Conservation (phyloP, 2,888 invertebrate species). For the Lithosia quadra region DNA sequence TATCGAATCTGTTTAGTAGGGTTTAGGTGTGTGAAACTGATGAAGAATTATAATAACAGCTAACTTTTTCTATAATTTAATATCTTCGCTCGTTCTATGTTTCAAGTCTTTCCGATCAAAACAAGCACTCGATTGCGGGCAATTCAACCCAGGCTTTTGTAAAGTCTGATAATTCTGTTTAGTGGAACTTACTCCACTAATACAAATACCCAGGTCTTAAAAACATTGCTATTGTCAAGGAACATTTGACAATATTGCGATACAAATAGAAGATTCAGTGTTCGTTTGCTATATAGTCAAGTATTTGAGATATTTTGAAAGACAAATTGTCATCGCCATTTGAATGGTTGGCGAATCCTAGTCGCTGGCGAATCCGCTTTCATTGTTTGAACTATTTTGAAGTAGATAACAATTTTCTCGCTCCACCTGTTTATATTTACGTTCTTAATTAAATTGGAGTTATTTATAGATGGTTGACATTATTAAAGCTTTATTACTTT, state of each 20-base stretch:
- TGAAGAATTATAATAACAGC: too few species aligned
- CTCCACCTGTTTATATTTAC: background rate
- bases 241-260: background rate
- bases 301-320: background rate
- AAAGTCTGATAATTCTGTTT: background rate
- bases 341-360: background rate
- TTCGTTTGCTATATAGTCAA: background rate
- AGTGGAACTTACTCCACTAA: background rate
- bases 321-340: background rate
- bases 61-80: too few species aligned
- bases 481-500: background rate
- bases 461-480: background rate
- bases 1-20: background rate
- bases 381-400: background rate
- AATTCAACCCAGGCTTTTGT: background rate
- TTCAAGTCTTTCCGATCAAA: too few species aligned
- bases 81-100: background rate
- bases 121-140: too few species aligned
- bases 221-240: background rate
- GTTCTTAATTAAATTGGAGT: background rate
- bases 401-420: background rate
- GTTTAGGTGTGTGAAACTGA: background rate
- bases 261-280: background rate
- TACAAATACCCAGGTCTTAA: too few species aligned
- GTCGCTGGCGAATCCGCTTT: background rate